Evolutionary conservation across 2,113 vertebrate genomes (phyloP), one percentile per base, ranked within the genome.

Genomic region (Macrotus californicus): DNA sequence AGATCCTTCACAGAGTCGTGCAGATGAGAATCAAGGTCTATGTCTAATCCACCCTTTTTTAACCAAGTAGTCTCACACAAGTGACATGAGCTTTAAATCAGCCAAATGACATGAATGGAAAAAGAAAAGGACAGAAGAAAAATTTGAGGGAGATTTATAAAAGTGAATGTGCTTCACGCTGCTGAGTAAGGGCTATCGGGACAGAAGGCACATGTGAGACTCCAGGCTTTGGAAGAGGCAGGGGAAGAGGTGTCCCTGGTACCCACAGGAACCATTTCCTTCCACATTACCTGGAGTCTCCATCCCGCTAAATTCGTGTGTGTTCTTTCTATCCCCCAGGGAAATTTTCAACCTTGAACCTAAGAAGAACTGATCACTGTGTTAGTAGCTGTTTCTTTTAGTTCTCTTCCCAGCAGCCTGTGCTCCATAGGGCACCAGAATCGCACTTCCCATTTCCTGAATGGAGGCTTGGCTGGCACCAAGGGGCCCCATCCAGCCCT

Each of bases 401-500:
- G 15, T n/a, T 56, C 64, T 59, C 13, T 34, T 83, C 34, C 18
- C 3, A 24, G 36, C 4, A 77, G n/a, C 41, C 46, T 88, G 59
- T 41, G 36, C 46, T 64, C 69, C 48, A 48, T 46, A 89, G 36
- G 14, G 15, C 12, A 39, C 22, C 10, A 6, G 8, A 7, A 67
- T 43, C 59, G 29, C 3, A 21, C 34, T 54, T 18, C 24, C 12
- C 6, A 7, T 19, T 80, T 79, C 67, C 59, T 64, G 46, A 66
- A 29, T 2, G 2, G 61, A 67, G 59, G 29, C 41, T 80, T 48
- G 46, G 18, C 41, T 7, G 9, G 36, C 76, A 56, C 4, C 85
- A n/a, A 6, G 12, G 31, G 41, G 54, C 36, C 59, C 76, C 13
- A 0, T 36, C 24, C 0, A 2, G 2, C 11, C 50, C 11, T 41